Evolutionary conservation across 2,797 vertebrate species (phyloP).

Genomic region (Thamnophis elegans): DNA sequence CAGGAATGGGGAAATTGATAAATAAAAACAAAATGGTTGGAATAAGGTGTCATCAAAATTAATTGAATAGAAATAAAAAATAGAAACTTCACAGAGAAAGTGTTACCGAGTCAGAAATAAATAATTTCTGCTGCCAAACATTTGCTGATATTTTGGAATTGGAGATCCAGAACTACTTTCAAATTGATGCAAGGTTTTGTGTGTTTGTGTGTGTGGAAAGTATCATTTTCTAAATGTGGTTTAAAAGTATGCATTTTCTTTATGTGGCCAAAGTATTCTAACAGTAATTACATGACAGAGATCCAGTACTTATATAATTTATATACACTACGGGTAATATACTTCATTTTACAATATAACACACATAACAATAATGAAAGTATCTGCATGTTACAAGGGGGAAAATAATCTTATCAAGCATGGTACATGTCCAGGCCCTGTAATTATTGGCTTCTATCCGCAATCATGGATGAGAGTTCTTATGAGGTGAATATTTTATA

Average conservation of each 20-base stretch:
- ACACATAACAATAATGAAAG: not conserved
- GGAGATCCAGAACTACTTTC: not conserved
- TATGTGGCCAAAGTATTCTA: not conserved
- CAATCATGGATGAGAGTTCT: not conserved
- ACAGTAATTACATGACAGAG: not conserved
- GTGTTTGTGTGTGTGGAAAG: not conserved
- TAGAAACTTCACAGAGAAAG: not conserved
- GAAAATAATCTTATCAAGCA: not conserved
- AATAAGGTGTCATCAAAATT: not conserved
- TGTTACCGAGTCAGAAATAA: not conserved
- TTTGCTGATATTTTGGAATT: not conserved
- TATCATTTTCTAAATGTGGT: not conserved
- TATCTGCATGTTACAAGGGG: not conserved
- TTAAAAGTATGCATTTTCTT: not conserved
- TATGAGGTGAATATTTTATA: not conserved
- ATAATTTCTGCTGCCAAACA: not conserved
- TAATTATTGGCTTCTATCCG: not conserved
- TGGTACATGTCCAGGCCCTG: not conserved
- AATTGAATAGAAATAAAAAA: not conserved
- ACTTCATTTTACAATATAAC: not conserved
- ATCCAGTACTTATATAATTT: not conserved
- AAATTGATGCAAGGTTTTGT: not conserved
- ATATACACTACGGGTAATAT: constrained; percentile 1
- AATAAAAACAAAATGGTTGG: not conserved
- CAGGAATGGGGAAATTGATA: not conserved